Evolutionary conservation across 2,113 vertebrate genomes (phyloP), one percentile per base, ranked within the genome.

Genomic region (Mungos mungo): DNA sequence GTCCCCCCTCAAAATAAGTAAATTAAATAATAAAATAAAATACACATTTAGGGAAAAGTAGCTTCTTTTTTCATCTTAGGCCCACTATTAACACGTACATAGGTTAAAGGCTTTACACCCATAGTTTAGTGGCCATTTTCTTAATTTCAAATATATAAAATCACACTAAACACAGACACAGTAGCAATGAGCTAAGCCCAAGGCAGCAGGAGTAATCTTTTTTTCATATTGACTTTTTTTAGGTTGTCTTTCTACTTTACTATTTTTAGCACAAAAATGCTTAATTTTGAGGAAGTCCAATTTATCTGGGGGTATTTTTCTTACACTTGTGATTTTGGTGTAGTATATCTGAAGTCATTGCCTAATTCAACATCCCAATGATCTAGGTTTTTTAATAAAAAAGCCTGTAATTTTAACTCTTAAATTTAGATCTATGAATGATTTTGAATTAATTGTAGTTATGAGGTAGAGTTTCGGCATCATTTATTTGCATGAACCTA

Each of bases 61-160:
- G 31, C 13, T 68, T 94, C 50, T 90, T 88, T 83, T 31, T 74
- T 80, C 25, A 93, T 68, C 16, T 79, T 88, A 9, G 66, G 84
- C 47, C n/a, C 86, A 68, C 27, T 87, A 47, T 23, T 94, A 93
- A 93, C 25, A 45, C 84, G 8, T 33, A 88, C 18, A 54, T 25
- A 45, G 2, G 23, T 47, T 82, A 97, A 85, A 16, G 23, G 41
- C 31, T 90, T 88, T 91, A 47, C 38, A 41, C 0, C 23, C 38
- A 10, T 89, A 33, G 66, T 4, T 91, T 66, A 66, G 1, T 45
- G 23, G 27, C 19, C 13, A 83, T 90, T 81, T 95, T 96, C 81
- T 96, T 50, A 63, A 92, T 65, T 85, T 96, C 41, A 96, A 91
- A 93, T 86, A 83, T 35, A 19, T 81, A 60, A 95, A 92, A 66